phyloP scores from a whole-genome alignment of 1,140 invertebrate species.

The Bombus superbus region DNA sequence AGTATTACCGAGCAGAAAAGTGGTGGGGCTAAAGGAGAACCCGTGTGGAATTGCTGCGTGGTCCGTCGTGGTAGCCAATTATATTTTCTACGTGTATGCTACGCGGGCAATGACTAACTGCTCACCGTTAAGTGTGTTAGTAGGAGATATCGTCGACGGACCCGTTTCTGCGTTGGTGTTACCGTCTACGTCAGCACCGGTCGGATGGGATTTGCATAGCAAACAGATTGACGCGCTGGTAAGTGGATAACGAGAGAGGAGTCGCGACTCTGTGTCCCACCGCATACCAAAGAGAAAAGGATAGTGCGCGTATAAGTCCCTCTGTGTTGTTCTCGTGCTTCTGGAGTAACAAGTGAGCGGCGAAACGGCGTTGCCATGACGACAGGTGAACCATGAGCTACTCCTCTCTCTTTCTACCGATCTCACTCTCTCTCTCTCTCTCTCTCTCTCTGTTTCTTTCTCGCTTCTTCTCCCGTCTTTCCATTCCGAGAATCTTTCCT shows the following conservation, averaged over 20 bases:
- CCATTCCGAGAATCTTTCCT: not conserved
- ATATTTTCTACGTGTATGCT: conserved; percentile 66
- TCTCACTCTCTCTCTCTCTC: conserved; percentile 2
- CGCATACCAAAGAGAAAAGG: conserved; percentile 60
- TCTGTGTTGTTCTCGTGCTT: conserved; percentile 15
- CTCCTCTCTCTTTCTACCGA: conserved; percentile 33
- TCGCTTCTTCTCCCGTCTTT: conserved; percentile 8
- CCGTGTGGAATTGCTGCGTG: conserved; percentile 64
- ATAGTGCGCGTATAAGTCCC: conserved; percentile 35
- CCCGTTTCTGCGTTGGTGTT: conserved; percentile 63
- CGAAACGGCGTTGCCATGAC: conserved; percentile 82
- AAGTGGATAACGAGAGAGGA: conserved; percentile 75
- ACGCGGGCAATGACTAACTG: conserved; percentile 77
- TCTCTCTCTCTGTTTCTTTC: conserved; percentile 15
- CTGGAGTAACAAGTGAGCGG: conserved; percentile 82
- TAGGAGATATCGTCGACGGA: conserved; percentile 72
- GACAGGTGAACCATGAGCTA: conserved; percentile 80
- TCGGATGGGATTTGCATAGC: conserved; percentile 80
- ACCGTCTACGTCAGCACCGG: conserved; percentile 76
- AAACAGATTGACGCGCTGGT: conserved; percentile 79
- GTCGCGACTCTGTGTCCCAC: conserved; percentile 55
- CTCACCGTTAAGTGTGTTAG: conserved; percentile 73
- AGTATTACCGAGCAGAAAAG: conserved; percentile 27
- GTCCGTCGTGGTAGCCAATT: conserved; percentile 57
- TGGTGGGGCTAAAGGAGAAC: conserved; percentile 56